Base-by-base conservation (phyloP, 2,888 invertebrate species). In the Autographa gamma region DNA sequence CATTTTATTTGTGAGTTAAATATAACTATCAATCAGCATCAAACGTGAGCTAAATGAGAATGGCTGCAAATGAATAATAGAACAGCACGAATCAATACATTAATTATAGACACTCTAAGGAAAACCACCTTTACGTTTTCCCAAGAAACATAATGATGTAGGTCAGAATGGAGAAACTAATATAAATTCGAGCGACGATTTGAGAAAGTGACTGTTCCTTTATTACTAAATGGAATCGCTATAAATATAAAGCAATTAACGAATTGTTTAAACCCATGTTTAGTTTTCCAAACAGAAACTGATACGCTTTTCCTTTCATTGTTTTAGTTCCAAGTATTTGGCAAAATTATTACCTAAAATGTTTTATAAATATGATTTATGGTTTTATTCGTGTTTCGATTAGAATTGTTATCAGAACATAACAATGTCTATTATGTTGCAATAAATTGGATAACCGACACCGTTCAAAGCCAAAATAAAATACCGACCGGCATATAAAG, bases 21-120 rank as follows among this genome's bases (percentile, higher is more conserved):
- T 59, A 67, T 19, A 63, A 72, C 64, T 61, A 77, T 73, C 63
- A 76, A 77, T 69, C 67, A 76, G 38, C 48, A 41, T 56, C 48
- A 11, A 59, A 61, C 54, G 18, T 18, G 38, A 54, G 34, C 64
- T 34, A 18, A 70, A 56, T 66, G 56, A 31, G 18, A 60, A 62
- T 62, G 32, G 62, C 58, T 48, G 66, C 59, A 54, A 70, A 66
- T 64, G 61, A 74, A 74, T 77, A 66, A 63, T 52, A 62, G 31
- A 48, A 60, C 66, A 69, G 68, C 60, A 60, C 8, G 56, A 56
- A 63, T 68, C 60, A 61, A 66, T 48, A 31, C 60, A 48, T 76
- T 56, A 72, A 62, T 71, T 66, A 43, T 19, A 38, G 43, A 6
- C 31, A 16, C 11, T 19, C 19, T 64, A 43, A 0, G n/a, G 7